Base-by-base conservation (phyloP, 1,140 invertebrate genomes). In the Drosophila sp. region DNA sequence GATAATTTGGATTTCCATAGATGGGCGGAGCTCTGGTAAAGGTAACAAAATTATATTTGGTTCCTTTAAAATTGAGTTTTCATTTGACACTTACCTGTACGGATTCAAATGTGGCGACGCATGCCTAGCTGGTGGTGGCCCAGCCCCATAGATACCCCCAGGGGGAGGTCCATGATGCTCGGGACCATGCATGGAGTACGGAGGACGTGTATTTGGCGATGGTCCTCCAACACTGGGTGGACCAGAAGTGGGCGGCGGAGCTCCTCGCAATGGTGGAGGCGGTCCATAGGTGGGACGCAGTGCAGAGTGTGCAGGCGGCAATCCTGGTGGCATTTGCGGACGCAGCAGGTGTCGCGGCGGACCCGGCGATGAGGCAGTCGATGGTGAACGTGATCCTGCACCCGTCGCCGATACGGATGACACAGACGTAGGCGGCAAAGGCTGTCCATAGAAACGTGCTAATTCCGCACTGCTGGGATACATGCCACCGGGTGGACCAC, bases 261-360 rank as follows among this genome's bases (percentile, higher is more conserved):
- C 71, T 1, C 90, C 90, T 0, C 87, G 77, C 30, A 91, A 54
- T 3, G 90, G 89, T 1, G 91, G 91, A 30, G 91, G 91, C 30
- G 89, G 91, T n/a, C 91, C 91, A 30, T 86, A 92, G 1, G 89
- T 87, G 33, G 86, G 89, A 8, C 91, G 82, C 66, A 91, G 35
- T 6, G 73, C 69, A 38, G 75, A 87, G 71, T 76, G 84, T 3
- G 82, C 65, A 8, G 80, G 80, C 40, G 83, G 67, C 29, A 87
- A 25, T 23, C 70, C 70, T 6, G 76, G 76, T 23, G 79, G 79
- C 38, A 87, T 54, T 33, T 69, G 72, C 1, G 81, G 82, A 0
- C 72, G 70, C 27, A 75, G 54, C 0, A 80, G 71, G 17, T 83
- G 82, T 3, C 82, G 73, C 4, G 72, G 76, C 1, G 74, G 72